Base-by-base conservation (phyloP, 2,797 vertebrate species). In the Pempheris klunzingeri region DNA sequence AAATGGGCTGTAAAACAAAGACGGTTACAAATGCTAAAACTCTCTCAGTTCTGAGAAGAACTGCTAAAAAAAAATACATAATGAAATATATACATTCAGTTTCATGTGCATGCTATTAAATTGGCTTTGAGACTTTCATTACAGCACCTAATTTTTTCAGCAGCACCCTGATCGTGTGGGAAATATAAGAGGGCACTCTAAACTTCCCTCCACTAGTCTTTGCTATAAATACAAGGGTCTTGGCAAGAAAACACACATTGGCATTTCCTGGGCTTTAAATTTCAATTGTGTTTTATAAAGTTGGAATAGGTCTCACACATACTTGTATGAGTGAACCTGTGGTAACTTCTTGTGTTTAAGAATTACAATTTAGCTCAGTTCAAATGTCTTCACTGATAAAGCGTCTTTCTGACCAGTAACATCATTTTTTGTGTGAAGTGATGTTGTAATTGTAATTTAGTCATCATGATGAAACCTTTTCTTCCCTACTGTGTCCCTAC, bases 361-460 rank as follows among this genome's bases (percentile, higher is more conserved):
- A 50, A 38, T 59, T 15, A 22, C 15, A 53, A 17, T 58, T 46
- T 7, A 1, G 14, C 15, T 59, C 8, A 38, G 7, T 46, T 49
- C 1, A 30, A 39, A 50, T 22, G 32, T 5, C 32, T n/a, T 9
- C 7, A 49, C 54, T 74, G 20, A 4, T 24, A 38, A 17, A 20
- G 30, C 63, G 17, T 54, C 30, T 53, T 72, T 55, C 36, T 52
- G 7, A 26, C 4, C 38, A 62, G 20, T 50, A 39, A 60, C 47
- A 58, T 39, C 7, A 46, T 57, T n/a, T n/a, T n/a, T n/a, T n/a
- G n/a, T n/a, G n/a, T n/a, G n/a, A n/a, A n/a, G n/a, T n/a, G n/a
- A n/a, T n/a, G n/a, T n/a, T n/a, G n/a, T n/a, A n/a, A 61, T 60
- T 68, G 18, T 53, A 2, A 74, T 59, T 62, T 69, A 43, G 69